Evolutionary conservation across 2,113 vertebrate genomes (phyloP), one percentile per base, ranked within the genome.

Genomic region (Upupa epops): DNA sequence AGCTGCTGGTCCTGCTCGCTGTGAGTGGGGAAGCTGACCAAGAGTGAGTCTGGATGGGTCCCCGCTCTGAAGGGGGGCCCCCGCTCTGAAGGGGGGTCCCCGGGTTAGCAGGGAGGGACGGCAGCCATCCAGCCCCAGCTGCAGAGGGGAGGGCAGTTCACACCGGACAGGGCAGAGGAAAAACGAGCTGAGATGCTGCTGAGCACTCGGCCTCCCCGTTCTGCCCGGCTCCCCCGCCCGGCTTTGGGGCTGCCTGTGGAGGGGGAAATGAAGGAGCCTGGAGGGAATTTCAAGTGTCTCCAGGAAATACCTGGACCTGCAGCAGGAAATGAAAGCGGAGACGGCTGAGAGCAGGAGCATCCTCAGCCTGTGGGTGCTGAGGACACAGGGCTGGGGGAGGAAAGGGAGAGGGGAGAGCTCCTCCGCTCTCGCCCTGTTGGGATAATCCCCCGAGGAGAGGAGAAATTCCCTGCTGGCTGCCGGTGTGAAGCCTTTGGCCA

Each of bases 301-400:
- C 88, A 94, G 93, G 94, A 96, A 95, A 95, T 91, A 75, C 36
- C 92, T 92, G 86, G 51, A 71, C 11, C 21, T 63, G 73, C 66
- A 69, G 55, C 83, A 87, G 93, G 93, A 95, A 92, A 89, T 79
- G 70, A 76, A 92, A 93, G 86, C 2, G n/a, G 81, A 90, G 83
- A 59, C 81, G 63, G 71, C 4, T 69, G 86, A 92, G 70, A 60
- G 80, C 31, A 5, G 28, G 80, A 90, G 68, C 77, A 89, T 82
- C 88, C 70, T 78, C 40, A 42, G 49, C 14, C 83, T 54, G 80
- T 61, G 1, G 73, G 29, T 58, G 65, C 51, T 73, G n/a, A 1
- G 2, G 4, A 9, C n/a, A n/a, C n/a, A n/a, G n/a, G n/a, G 65
- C 86, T 78, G 58, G 32, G 49, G 24, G 18, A 25, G 28, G 59